These are phyloP conservation scores for Tipula unca DNA, from an alignment of 2,888 invertebrate genomes.

Conservation along the genomic window DNA sequence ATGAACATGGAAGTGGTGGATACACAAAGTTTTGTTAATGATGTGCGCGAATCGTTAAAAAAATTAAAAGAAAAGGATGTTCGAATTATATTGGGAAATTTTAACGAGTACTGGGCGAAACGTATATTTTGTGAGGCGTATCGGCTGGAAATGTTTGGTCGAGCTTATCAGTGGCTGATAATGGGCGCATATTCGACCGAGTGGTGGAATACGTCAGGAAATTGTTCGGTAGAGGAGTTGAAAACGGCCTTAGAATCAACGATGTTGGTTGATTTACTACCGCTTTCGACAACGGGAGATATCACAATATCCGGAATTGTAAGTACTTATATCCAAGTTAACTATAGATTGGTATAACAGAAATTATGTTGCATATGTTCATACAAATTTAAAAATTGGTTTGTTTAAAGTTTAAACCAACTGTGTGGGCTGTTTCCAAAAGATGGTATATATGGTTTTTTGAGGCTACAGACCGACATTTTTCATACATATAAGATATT, in stretches of 20 bases:
- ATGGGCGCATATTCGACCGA: slow-evolving; percentile 75
- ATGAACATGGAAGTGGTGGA: slow-evolving; percentile 75
- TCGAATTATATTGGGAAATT: slow-evolving; percentile 90
- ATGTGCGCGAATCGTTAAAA: slow-evolving; percentile 67
- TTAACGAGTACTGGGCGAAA: slow-evolving; percentile 89
- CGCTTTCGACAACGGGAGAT: slow-evolving; percentile 76
- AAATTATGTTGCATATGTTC: too few relatives aligned
- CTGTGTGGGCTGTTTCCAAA: too few relatives aligned
- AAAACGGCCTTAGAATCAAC: slow-evolving; percentile 76
- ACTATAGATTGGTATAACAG: too few relatives aligned
- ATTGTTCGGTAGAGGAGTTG: slow-evolving; percentile 65
- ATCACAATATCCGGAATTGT: slow-evolving; percentile 86
- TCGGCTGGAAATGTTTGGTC: slow-evolving; percentile 78
- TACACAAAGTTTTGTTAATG: slow-evolving; percentile 86
- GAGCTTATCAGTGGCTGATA: slow-evolving; percentile 92
- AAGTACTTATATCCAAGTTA: slow-evolving; percentile 43
- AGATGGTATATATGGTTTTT: too few relatives aligned
- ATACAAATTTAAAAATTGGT: too few relatives aligned
- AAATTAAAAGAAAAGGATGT: slow-evolving; percentile 87
- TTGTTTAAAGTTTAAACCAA: too few relatives aligned
- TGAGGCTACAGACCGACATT: too few relatives aligned
- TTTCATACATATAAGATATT: too few relatives aligned
- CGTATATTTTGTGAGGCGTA: slow-evolving; percentile 83
- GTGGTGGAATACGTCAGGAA: slow-evolving; percentile 63
- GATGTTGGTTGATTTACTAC: slow-evolving; percentile 79